phyloP scores from a whole-genome alignment of 2,113 vertebrate species.

The Hylia prasina region DNA sequence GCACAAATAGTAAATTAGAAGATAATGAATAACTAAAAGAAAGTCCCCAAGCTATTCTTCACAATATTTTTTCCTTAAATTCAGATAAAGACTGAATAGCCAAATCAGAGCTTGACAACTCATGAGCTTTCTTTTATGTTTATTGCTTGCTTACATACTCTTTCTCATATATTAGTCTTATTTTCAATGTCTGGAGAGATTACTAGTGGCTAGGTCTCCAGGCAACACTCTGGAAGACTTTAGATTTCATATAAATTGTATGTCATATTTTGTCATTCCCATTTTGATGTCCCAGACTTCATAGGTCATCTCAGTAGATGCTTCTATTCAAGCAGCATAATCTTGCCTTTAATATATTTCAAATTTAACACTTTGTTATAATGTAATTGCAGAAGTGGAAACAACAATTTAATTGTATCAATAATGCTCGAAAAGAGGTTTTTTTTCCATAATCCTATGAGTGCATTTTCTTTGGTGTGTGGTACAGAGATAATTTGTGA shows the following conservation, averaged over 20 bases:
- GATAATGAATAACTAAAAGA: background rate
- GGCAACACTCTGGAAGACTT: background rate
- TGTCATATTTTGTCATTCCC: constrained; percentile 6
- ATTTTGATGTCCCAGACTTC: constrained; percentile 1
- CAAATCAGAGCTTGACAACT: background rate
- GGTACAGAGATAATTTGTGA: background rate
- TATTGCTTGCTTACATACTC: background rate
- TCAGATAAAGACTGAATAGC: background rate
- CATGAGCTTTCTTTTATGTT: constrained; percentile 1
- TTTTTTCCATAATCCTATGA: background rate
- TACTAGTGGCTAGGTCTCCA: background rate
- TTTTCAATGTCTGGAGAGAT: background rate
- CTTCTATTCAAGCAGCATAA: background rate
- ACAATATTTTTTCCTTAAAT: background rate
- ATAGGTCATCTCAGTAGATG: background rate
- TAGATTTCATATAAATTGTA: constrained; percentile 3
- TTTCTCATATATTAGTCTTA: background rate
- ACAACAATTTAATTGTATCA: background rate
- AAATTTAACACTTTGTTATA: background rate
- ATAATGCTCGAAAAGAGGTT: background rate
- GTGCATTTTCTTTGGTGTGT: background rate
- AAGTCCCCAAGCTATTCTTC: background rate
- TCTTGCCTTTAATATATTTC: background rate
- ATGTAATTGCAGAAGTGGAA: background rate
- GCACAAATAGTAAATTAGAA: background rate